phyloP scores from a whole-genome alignment of 2,113 vertebrate species.

The Charadrius vociferus region DNA sequence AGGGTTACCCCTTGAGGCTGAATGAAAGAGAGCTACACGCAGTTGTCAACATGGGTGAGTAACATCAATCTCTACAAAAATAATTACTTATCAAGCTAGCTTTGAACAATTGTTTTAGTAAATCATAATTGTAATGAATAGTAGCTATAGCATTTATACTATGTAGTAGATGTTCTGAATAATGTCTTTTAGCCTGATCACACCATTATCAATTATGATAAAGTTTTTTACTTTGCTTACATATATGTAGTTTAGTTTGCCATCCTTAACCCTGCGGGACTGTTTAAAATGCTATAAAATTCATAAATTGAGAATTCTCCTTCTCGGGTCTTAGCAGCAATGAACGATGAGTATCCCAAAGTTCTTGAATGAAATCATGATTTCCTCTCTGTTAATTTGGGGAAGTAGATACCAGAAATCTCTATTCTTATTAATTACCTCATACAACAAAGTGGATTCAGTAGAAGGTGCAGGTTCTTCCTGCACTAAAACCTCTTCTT shows the following conservation, averaged over 20 bases:
- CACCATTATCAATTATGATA: not conserved
- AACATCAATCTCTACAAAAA: not conserved
- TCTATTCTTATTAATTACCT: not conserved
- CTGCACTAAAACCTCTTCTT: not conserved
- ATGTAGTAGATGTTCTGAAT: not conserved
- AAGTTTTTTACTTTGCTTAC: not conserved
- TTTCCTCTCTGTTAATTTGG: not conserved
- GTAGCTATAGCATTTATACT: not conserved
- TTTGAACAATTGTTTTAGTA: not conserved
- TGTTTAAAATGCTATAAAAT: not conserved
- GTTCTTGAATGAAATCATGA: not conserved
- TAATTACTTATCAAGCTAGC: not conserved
- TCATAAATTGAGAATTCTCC: not conserved
- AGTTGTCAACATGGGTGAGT: not conserved
- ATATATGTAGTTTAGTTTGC: not conserved
- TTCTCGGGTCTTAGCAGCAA: not conserved
- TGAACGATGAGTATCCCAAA: not conserved
- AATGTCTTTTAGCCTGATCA: not conserved
- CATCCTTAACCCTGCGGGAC: not conserved
- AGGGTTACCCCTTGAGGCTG: not conserved
- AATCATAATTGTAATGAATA: not conserved
- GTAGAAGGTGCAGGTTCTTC: not conserved
- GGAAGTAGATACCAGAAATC: not conserved
- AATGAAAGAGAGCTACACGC: not conserved
- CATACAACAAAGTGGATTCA: not conserved